phyloP scores from a whole-genome alignment of 1,140 invertebrate species.

The Drosophila seguyi region DNA sequence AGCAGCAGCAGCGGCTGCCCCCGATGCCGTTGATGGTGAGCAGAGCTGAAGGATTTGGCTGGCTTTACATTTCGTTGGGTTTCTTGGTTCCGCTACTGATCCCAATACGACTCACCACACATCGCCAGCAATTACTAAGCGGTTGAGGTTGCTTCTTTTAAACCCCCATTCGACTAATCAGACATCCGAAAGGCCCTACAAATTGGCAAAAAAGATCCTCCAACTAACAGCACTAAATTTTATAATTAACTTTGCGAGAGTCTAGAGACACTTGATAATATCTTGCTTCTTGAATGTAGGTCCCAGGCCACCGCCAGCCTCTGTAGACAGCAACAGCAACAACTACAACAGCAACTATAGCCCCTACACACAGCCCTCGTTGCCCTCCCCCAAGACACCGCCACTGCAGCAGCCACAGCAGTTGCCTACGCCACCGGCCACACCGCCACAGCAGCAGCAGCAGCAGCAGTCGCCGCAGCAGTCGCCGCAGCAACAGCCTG shows the following conservation, averaged over 20 bases:
- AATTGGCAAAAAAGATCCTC: conserved; percentile 38
- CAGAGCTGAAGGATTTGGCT: conserved; percentile 49
- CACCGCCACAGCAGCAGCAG: conserved; percentile 55
- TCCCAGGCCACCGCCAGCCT: conserved; percentile 46
- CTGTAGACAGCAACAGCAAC: conserved; percentile 43
- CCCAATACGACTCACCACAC: conserved; percentile 48
- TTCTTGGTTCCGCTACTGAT: conserved; percentile 50
- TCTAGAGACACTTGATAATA: neutral
- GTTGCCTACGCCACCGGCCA: conserved; percentile 48
- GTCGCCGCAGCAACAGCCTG: conserved; percentile 21
- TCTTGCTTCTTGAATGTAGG: conserved; percentile 25
- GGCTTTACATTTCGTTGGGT: conserved; percentile 44
- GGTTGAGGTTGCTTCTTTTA: conserved; percentile 70
- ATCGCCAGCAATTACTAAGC: conserved; percentile 78
- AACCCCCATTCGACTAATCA: conserved; percentile 68
- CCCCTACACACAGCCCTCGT: conserved; percentile 25
- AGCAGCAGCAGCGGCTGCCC: conserved; percentile 5
- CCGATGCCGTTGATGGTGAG: conserved; percentile 81
- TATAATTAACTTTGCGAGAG: neutral
- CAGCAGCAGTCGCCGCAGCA: too few relatives aligned
- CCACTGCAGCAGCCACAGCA: conserved; percentile 46
- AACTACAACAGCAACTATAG: conserved; percentile 48
- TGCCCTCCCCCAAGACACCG: conserved; percentile 40
- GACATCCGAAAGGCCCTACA: conserved; percentile 43
- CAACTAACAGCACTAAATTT: conserved; percentile 73